These are phyloP conservation scores for Apotomis capreana DNA, from an alignment of 2,888 invertebrate species.

Conservation along the genomic window DNA sequence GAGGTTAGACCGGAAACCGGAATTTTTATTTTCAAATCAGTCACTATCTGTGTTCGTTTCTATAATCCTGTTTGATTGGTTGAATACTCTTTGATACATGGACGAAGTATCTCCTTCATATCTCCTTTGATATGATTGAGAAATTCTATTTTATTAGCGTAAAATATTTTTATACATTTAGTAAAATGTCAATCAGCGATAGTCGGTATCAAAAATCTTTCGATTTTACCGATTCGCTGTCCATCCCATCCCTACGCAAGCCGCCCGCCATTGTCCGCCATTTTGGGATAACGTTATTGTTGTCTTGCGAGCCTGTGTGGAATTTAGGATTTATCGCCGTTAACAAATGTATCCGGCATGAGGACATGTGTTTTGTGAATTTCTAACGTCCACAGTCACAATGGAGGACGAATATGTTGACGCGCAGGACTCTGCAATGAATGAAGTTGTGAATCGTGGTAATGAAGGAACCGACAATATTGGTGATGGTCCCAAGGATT, in stretches of 20 bases:
- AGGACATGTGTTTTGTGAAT: conserved; percentile 60
- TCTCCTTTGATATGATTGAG: too few relatives aligned
- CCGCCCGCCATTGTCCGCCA: conserved; percentile 54
- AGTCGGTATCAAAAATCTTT: conserved; percentile 1
- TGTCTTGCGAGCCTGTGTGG: conserved; percentile 55
- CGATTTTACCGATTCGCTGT: conserved; percentile 27
- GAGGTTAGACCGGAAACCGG: too few relatives aligned
- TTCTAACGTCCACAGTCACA: conserved; percentile 50
- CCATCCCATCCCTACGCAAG: conserved; percentile 30
- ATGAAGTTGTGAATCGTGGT: conserved; percentile 52
- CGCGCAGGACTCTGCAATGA: conserved; percentile 63
- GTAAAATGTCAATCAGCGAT: neutral
- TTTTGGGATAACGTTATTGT: conserved; percentile 64
- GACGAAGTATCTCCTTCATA: too few relatives aligned
- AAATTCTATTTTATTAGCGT: too few relatives aligned
- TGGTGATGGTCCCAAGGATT: conserved; percentile 68
- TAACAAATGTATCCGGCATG: conserved; percentile 61
- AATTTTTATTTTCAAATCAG: too few relatives aligned
- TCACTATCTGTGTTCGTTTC: too few relatives aligned
- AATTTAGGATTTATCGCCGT: conserved; percentile 47
- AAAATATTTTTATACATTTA: too few relatives aligned
- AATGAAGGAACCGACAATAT: conserved; percentile 54
- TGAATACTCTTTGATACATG: too few relatives aligned
- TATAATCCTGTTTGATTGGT: too few relatives aligned
- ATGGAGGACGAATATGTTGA: conserved; percentile 79